These are phyloP conservation scores for Achroia grisella DNA, from an alignment of 1,140 invertebrate species.

Conservation along the genomic window DNA sequence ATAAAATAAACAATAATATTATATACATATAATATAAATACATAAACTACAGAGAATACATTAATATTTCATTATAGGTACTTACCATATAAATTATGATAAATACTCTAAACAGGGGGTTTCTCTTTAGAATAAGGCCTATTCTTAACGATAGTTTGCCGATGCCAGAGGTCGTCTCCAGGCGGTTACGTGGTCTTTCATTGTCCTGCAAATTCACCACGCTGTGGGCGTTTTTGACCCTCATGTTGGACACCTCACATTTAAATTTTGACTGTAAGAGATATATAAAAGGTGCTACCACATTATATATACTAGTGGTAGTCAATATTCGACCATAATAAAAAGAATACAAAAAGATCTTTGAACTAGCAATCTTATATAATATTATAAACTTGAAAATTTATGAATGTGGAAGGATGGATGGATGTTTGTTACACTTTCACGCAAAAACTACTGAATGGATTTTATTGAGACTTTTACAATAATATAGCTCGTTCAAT, in stretches of 20 bases:
- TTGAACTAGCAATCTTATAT: too few species aligned
- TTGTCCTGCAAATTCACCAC: conserved; percentile 36
- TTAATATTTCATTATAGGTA: conserved; percentile 4
- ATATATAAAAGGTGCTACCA: too few species aligned
- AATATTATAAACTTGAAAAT: background rate
- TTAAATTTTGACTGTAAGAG: conserved; percentile 44
- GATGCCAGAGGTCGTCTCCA: conserved; percentile 65
- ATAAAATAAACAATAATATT: too few species aligned
- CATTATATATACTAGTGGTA: too few species aligned
- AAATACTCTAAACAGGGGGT: conserved; percentile 85
- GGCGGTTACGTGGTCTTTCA: conserved; percentile 16
- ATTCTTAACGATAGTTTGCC: conserved; percentile 81
- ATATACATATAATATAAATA: too few species aligned
- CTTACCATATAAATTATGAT: conserved; percentile 80
- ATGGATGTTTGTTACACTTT: too few species aligned
- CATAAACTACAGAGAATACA: background rate
- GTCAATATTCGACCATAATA: too few species aligned
- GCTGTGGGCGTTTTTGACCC: conserved; percentile 25
- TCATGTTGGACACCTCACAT: conserved; percentile 24
- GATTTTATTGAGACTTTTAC: too few species aligned
- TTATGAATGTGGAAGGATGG: too few species aligned
- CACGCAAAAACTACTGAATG: too few species aligned
- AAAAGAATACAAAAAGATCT: too few species aligned
- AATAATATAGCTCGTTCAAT: too few species aligned
- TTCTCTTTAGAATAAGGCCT: conserved; percentile 84